Evolutionary conservation across 2,797 vertebrate species (phyloP).

Genomic region (Sebastolobus altivelis): DNA sequence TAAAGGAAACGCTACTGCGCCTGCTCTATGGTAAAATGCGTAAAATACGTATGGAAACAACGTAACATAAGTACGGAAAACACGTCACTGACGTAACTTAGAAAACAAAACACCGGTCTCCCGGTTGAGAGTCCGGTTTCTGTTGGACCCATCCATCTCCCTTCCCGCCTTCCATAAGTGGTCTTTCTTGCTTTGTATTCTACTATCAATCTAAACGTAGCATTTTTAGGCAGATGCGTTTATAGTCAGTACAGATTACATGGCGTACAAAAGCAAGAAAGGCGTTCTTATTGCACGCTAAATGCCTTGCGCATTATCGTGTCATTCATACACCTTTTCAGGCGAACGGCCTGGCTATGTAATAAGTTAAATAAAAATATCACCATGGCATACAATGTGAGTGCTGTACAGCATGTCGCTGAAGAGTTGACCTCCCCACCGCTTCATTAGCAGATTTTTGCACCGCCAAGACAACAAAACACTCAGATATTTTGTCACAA

Average conservation of each 20-base stretch:
- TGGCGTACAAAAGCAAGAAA: background rate
- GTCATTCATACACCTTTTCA: background rate
- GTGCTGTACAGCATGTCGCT: background rate
- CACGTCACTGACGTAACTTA: too few relatives aligned
- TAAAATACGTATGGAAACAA: background rate
- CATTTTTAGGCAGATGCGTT: too few relatives aligned
- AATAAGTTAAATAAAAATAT: background rate
- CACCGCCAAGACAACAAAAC: background rate
- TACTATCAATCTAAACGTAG: too few relatives aligned
- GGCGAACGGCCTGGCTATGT: too few relatives aligned
- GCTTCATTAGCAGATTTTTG: background rate
- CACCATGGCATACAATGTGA: background rate
- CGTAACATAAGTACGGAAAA: too few relatives aligned
- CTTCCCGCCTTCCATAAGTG: too few relatives aligned
- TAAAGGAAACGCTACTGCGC: too few relatives aligned
- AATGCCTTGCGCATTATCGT: fast-evolving
- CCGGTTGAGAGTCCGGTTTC: too few relatives aligned
- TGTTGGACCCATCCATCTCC: too few relatives aligned
- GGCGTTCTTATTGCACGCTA: background rate
- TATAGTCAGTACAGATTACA: background rate
- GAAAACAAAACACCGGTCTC: too few relatives aligned
- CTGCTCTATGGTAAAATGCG: background rate
- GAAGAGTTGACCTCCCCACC: too few relatives aligned
- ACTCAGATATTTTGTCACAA: background rate
- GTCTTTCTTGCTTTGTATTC: too few relatives aligned